Evolutionary conservation across 2,113 vertebrate genomes (phyloP).

Genomic region (Brachirus orientalis): DNA sequence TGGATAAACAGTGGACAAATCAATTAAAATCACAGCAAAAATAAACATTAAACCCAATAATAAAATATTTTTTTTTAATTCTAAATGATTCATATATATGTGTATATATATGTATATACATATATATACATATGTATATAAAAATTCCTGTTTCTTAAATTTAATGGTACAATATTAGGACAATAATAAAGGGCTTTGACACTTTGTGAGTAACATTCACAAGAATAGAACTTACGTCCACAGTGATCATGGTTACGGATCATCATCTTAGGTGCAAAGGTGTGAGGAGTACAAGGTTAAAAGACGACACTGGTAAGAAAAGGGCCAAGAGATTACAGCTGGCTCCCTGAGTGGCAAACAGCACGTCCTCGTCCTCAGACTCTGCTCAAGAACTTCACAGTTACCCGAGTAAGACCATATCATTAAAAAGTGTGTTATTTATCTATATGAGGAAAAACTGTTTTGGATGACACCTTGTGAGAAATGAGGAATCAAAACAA

Average conservation of each 20-base stretch:
- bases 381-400: conserved; percentile 65
- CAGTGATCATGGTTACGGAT: conserved; percentile 82
- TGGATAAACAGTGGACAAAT: conserved; percentile 67
- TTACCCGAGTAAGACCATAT: conserved; percentile 66
- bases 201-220: conserved; percentile 84
- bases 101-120: too few species aligned
- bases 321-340: conserved; percentile 77
- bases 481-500: conserved; percentile 22
- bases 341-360: conserved; percentile 78
- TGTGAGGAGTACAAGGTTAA: conserved; percentile 75
- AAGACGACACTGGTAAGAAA: conserved; percentile 67
- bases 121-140: too few species aligned
- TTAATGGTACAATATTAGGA: conserved; percentile 76
- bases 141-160: conserved; percentile 68
- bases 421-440: conserved; percentile 34
- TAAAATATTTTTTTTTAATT: conserved; percentile 64
- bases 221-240: conserved; percentile 82
- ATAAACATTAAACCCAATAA: conserved; percentile 71
- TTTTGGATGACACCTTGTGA: conserved; percentile 45
- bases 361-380: conserved; percentile 47
- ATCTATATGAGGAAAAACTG: conserved; percentile 55
- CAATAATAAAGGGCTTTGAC: conserved; percentile 76
- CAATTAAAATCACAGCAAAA: conserved; percentile 77
- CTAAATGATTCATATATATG: conserved; percentile 58
- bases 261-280: conserved; percentile 81